Evolutionary conservation across 2,888 invertebrate genomes (phyloP).

Genomic region (Ommatoiulus sabulosus): DNA sequence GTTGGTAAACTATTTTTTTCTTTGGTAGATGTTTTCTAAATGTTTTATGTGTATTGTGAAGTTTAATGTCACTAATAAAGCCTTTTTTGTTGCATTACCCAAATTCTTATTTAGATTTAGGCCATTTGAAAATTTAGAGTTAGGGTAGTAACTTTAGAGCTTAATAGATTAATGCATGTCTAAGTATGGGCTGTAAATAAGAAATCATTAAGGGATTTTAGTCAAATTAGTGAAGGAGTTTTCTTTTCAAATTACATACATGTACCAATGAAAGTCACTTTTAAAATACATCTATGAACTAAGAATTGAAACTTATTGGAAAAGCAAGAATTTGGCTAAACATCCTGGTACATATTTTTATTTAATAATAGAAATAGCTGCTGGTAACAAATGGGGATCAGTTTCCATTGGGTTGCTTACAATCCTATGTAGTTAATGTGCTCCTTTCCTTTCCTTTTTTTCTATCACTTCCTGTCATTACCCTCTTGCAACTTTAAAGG

Average conservation of each 20-base stretch:
- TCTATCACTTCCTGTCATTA: background rate
- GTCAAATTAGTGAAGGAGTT: background rate
- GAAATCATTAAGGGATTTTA: background rate
- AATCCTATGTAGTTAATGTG: background rate
- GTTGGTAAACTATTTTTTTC: background rate
- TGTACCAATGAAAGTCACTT: background rate
- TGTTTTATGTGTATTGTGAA: conserved; percentile 41
- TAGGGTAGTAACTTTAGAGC: background rate
- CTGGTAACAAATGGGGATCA: background rate
- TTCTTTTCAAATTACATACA: background rate
- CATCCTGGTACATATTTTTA: background rate
- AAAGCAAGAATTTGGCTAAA: background rate
- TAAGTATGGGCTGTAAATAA: background rate
- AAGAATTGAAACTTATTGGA: background rate
- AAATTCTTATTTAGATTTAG: conserved; percentile 44
- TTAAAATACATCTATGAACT: background rate
- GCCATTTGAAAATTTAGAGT: background rate
- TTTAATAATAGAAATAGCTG: conserved; percentile 26
- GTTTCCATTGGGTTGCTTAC: background rate
- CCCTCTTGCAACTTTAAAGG: background rate
- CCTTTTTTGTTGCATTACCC: conserved; percentile 13
- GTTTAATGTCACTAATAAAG: conserved; percentile 32
- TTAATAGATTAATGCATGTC: background rate
- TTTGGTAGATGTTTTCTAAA: conserved; percentile 1
- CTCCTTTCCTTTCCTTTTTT: background rate